Base-by-base conservation (phyloP, 2,113 vertebrate genomes). In the Genyomyrus donnyi region DNA sequence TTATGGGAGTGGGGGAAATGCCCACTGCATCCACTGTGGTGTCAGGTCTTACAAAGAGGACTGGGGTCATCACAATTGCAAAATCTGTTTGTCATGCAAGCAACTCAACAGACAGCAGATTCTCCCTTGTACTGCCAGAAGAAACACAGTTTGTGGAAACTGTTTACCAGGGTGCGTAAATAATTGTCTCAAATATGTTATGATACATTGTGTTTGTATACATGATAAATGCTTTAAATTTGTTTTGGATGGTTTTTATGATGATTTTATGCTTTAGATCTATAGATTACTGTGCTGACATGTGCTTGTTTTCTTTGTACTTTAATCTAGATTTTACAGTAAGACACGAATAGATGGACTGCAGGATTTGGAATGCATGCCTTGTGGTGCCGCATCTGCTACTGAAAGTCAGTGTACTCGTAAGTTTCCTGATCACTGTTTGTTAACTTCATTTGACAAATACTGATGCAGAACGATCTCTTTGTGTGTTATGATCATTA, bases 351-450 rank as follows among this genome's bases (percentile, higher is more conserved):
- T 97, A 91, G 96, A 96, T n/a, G 96, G 96, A 88, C 93, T 95
- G 80, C 95, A 95, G 93, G 97, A 96, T 90, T 92, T 95, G 93
- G 96, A 97, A 80, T 97, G 97, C 90, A 95, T 97, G 89, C 96
- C 96, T 0, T 97, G 97, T 93, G 95, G 94, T 62, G 94, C 95
- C 88, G 94, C 95, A 0, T 94, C 95, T 0, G 91, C 94, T 80
- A 66, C 94, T 0, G 94, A 96, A 87, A 91, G 92, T 0, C 96
- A 96, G 56, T 97, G 96, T 95, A 94, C 13, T 74, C 58, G 90
- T 89, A 89, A 85, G 89, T 56, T 31, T 11, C 46, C 50, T 42
- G 35, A 19, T 8, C 35, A 80, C 74, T 80, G 4, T 39, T 39
- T 7, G 35, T 80, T 74, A 35, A 17, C 27, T 13, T 70, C 5